phyloP scores from a whole-genome alignment of 2,113 vertebrate species.

The Tychaedon coryphoeus region DNA sequence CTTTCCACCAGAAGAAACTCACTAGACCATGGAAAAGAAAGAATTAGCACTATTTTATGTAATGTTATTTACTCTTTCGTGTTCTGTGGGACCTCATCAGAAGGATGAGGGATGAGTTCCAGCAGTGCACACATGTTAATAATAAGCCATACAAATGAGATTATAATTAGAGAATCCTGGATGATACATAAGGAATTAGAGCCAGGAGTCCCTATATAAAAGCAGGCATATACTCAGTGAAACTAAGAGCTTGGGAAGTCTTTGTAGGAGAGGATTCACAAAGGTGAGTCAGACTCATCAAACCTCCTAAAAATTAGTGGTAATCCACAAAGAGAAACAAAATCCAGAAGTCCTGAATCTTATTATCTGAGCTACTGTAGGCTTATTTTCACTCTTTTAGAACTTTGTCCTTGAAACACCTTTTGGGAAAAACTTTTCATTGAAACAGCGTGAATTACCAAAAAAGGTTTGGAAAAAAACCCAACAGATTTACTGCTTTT shows the following conservation, averaged over 20 bases:
- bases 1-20: neutral
- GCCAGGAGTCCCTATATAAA: neutral
- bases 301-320: neutral
- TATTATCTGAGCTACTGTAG: neutral
- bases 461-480: neutral
- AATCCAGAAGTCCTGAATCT: neutral
- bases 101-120: neutral
- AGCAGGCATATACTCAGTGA: neutral
- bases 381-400: neutral
- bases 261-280: neutral
- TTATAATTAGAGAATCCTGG: slow-evolving; percentile 11
- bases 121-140: neutral
- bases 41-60: neutral
- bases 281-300: neutral
- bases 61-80: neutral
- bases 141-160: slow-evolving; percentile 21
- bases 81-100: neutral
- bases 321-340: neutral
- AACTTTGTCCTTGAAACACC: neutral
- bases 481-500: neutral
- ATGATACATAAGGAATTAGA: neutral
- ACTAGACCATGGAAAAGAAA: neutral
- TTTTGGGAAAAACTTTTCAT: neutral
- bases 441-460: neutral
- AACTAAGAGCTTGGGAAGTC: neutral